These are phyloP conservation scores for Hoplias malabaricus DNA, from an alignment of 2,113 vertebrate genomes.

Conservation along the genomic window DNA sequence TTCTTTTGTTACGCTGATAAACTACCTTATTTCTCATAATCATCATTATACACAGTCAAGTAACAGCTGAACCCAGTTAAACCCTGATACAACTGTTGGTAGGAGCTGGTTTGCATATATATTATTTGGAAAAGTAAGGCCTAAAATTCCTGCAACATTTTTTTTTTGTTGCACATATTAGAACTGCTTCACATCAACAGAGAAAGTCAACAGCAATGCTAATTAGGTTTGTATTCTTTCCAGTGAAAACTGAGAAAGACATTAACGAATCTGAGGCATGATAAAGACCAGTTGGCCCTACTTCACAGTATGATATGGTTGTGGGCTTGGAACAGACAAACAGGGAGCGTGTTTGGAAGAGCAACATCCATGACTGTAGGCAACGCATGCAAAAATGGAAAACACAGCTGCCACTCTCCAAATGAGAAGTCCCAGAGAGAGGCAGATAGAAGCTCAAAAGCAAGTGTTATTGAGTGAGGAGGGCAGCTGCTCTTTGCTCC, in stretches of 20 bases:
- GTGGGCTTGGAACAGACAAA: conserved; percentile 19
- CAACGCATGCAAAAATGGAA: conserved; percentile 51
- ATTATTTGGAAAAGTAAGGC: background rate
- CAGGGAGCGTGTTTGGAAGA: conserved; percentile 25
- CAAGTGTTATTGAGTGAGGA: conserved; percentile 48
- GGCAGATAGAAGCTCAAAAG: conserved; percentile 47
- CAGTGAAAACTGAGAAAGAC: background rate
- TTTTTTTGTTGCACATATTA: background rate
- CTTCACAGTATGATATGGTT: conserved; percentile 10
- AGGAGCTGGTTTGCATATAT: conserved; percentile 29
- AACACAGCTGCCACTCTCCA: conserved; percentile 61
- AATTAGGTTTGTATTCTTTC: background rate
- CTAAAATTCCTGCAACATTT: background rate
- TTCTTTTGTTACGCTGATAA: conserved; percentile 27
- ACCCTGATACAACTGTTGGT: conserved; percentile 14
- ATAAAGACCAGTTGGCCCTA: background rate
- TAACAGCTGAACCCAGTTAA: conserved; percentile 36
- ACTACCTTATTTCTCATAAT: conserved; percentile 20
- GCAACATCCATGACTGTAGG: conserved; percentile 40
- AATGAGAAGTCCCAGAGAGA: conserved; percentile 49
- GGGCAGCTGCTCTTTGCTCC: conserved; percentile 67
- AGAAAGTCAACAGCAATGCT: background rate
- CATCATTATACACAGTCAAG: conserved; percentile 3
- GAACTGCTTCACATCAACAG: background rate
- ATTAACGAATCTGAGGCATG: background rate